A percentile compares a stretch with the other conserved stretches of the same genome.
Evolutionary conservation across 2,797 vertebrate species (phyloP).

Genomic region (Phataginus tetradactyla): DNA sequence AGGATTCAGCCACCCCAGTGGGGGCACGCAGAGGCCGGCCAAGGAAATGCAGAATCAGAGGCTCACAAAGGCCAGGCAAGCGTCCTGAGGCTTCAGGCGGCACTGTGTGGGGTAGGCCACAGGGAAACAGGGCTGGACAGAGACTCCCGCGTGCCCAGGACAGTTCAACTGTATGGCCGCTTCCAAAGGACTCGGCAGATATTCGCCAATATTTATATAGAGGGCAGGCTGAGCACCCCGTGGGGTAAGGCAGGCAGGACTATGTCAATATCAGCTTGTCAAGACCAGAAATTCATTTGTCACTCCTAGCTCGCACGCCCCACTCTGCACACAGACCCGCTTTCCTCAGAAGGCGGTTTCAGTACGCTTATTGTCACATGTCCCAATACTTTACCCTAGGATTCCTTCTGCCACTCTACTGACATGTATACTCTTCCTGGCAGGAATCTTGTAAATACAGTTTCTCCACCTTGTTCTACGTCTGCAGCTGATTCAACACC

Average conservation of each 20-base stretch:
- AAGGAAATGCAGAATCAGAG: not conserved
- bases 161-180: too few relatives aligned
- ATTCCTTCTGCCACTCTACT: not conserved
- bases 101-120: not conserved
- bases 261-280: not conserved
- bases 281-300: not conserved
- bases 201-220: not conserved
- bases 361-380: not conserved
- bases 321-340: not conserved
- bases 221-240: not conserved
- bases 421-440: not conserved
- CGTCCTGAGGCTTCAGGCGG: not conserved
- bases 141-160: rapidly evolving
- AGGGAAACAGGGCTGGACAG: not conserved
- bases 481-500: not conserved
- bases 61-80: not conserved
- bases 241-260: not conserved
- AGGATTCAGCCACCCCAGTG: not conserved
- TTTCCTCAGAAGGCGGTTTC: not conserved
- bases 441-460: not conserved
- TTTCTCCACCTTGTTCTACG: not conserved
- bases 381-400: not conserved
- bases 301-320: not conserved
- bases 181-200: not conserved
- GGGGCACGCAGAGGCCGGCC: not conserved